Evolutionary conservation across 1,140 invertebrate genomes (phyloP).

Genomic region (Cydia fagiglandana): DNA sequence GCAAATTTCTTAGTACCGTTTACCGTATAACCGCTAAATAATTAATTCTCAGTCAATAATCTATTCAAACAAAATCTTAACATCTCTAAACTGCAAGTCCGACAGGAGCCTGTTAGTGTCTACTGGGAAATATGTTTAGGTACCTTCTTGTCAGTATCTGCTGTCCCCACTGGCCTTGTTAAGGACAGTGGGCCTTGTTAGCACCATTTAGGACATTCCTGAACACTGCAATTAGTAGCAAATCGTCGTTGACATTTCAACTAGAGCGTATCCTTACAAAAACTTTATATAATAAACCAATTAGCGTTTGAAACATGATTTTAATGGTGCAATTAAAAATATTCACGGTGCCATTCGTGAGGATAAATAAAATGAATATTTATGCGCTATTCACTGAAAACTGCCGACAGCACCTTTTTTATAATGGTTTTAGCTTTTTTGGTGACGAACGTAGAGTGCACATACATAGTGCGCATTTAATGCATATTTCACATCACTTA

Average conservation of each 20-base stretch:
- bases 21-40: too few species aligned
- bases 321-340: background rate
- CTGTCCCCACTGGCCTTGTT: background rate
- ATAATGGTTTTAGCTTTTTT: background rate
- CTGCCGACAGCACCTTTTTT: background rate
- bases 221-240: background rate
- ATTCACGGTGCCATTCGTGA: background rate
- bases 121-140: background rate
- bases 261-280: background rate
- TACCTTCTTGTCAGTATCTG: background rate
- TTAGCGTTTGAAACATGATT: background rate
- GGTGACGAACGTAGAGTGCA: too few species aligned
- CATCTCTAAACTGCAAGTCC: too few species aligned
- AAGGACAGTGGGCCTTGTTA: constrained; percentile 4
- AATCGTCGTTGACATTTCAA: background rate
- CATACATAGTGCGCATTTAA: too few species aligned
- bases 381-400: background rate
- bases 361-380: background rate
- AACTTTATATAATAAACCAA: background rate
- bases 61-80: too few species aligned
- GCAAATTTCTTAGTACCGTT: too few species aligned
- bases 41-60: too few species aligned
- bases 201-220: background rate
- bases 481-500: too few species aligned
- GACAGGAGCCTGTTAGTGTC: background rate